phyloP scores from a whole-genome alignment of 2,888 invertebrate species.

The Pelosia muscerda region DNA sequence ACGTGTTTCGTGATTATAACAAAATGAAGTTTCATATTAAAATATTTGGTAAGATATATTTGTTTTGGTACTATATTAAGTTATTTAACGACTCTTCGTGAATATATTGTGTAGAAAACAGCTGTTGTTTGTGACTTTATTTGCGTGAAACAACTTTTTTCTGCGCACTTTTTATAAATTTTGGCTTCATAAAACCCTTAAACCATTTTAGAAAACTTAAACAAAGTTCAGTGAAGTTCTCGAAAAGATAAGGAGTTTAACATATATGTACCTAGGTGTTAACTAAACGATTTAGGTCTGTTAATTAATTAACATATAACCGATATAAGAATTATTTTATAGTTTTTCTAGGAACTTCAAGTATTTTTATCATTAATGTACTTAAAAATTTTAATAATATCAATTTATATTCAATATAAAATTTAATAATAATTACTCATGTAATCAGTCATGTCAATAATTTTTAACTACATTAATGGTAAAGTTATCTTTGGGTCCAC shows the following conservation, averaged over 20 bases:
- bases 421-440: too few species aligned
- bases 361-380: too few species aligned
- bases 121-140: neutral
- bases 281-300: too few species aligned
- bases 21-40: conserved; percentile 79
- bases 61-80: neutral
- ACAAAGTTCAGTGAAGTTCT: neutral
- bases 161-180: neutral
- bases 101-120: conserved; percentile 1
- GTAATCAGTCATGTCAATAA: too few species aligned
- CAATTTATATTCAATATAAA: too few species aligned
- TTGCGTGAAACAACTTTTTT: neutral
- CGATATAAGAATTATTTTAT: too few species aligned
- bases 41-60: conserved; percentile 74
- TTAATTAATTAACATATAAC: too few species aligned
- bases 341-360: too few species aligned
- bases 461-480: too few species aligned
- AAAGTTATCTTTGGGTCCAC: neutral
- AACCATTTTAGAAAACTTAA: neutral
- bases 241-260: neutral
- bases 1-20: conserved; percentile 56
- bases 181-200: neutral
- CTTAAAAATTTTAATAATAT: too few species aligned
- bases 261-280: neutral
- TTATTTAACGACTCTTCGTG: neutral